Evolutionary conservation across 2,113 vertebrate species (phyloP).

Genomic region (Corvus moneduloides): DNA sequence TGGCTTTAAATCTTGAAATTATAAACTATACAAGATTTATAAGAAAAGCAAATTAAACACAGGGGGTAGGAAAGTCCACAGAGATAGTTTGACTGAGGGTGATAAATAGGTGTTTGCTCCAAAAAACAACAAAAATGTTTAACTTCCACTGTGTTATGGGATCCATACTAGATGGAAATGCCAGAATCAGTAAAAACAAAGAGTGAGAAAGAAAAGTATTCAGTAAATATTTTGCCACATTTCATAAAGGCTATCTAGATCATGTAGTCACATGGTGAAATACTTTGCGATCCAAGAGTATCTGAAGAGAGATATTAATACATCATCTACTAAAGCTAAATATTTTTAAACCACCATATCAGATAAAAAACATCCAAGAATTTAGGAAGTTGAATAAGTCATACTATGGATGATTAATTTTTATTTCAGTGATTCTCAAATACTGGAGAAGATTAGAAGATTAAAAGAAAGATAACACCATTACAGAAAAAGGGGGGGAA

Average conservation of each 20-base stretch:
- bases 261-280: background rate
- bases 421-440: background rate
- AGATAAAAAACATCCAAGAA: slow-evolving; percentile 2
- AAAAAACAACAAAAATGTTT: background rate
- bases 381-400: slow-evolving; percentile 1
- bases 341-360: slow-evolving; percentile 24
- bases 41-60: background rate
- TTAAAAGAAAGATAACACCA: background rate
- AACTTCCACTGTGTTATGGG: background rate
- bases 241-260: background rate
- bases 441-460: background rate
- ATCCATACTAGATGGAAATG: background rate
- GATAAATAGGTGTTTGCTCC: background rate
- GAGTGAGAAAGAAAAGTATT: background rate
- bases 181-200: background rate
- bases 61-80: background rate
- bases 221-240: background rate
- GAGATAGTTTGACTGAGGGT: background rate
- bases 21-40: background rate
- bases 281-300: background rate
- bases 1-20: background rate
- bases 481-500: no score
- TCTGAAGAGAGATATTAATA: slow-evolving; percentile 7
- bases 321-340: background rate
- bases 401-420: background rate